A percentile compares a stretch with the other conserved stretches of the same genome.
Conservation (phyloP, 2,888 invertebrate species). For the Lasioglossum leucozonium region DNA sequence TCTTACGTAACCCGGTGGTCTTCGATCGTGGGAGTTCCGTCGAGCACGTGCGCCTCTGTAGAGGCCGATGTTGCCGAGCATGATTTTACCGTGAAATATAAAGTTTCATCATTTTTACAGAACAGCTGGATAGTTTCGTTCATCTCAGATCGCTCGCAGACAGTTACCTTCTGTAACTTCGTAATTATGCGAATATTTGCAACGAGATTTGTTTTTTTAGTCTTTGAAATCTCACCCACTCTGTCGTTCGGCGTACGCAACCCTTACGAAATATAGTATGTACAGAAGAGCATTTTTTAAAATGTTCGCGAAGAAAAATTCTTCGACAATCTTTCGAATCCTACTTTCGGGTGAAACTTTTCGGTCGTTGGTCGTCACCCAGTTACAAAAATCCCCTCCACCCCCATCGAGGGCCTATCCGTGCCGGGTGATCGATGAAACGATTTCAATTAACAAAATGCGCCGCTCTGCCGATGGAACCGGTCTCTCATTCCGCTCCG, state of each 20-base stretch:
- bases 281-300: no score
- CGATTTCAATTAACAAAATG: conserved; percentile 78
- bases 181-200: no score
- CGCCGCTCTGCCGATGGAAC: conserved; percentile 57
- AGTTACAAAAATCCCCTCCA: conserved; percentile 9
- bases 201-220: no score
- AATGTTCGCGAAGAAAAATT: no score
- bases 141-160: no score
- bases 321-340: conserved; percentile 35
- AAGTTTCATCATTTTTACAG: no score
- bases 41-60: background rate
- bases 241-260: background rate
- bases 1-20: conserved; percentile 57
- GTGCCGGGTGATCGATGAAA: conserved; percentile 75
- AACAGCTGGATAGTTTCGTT: no score
- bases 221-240: background rate
- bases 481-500: conserved; percentile 66
- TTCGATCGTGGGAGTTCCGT: conserved; percentile 17
- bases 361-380: conserved; percentile 24
- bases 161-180: no score
- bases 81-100: no score
- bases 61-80: background rate
- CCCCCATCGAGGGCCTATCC: conserved; percentile 57
- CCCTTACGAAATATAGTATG: background rate
- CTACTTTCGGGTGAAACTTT: conserved; percentile 20